Conservation (phyloP, 1,140 invertebrate genomes). For the Galleria mellonella region DNA sequence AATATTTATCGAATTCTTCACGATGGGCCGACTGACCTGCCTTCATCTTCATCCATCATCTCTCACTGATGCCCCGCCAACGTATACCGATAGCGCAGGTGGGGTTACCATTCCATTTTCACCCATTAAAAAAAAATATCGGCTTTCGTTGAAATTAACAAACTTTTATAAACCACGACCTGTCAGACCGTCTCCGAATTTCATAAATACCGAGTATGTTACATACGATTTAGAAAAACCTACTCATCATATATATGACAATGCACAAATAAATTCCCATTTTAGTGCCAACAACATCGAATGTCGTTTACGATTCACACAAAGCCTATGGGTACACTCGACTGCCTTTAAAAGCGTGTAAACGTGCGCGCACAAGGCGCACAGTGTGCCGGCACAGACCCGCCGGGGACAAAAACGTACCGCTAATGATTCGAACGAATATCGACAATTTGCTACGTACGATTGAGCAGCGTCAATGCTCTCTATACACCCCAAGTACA, state of each 20-base stretch:
- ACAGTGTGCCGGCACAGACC: slow-evolving; percentile 6
- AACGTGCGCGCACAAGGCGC: slow-evolving; percentile 17
- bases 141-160: too few relatives aligned
- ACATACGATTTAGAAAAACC: not conserved
- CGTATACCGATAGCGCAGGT: too few relatives aligned
- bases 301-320: slow-evolving; percentile 13
- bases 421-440: slow-evolving; percentile 45
- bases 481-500: slow-evolving; percentile 40
- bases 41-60: too few relatives aligned
- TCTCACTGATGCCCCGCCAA: too few relatives aligned
- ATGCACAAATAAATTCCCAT: slow-evolving; percentile 10
- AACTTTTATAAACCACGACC: too few relatives aligned
- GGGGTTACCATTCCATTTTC: too few relatives aligned
- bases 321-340: slow-evolving; percentile 27
- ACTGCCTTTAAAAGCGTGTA: slow-evolving; percentile 29
- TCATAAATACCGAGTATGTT: not conserved
- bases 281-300: slow-evolving; percentile 15
- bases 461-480: slow-evolving; percentile 62
- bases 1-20: too few relatives aligned
- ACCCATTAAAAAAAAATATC: too few relatives aligned
- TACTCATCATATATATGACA: not conserved
- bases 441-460: slow-evolving; percentile 68
- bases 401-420: slow-evolving; percentile 25
- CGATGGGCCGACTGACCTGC: too few relatives aligned
- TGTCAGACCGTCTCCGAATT: too few relatives aligned